Conservation (phyloP, 1,140 invertebrate genomes). For the Drosophila eugracilis region DNA sequence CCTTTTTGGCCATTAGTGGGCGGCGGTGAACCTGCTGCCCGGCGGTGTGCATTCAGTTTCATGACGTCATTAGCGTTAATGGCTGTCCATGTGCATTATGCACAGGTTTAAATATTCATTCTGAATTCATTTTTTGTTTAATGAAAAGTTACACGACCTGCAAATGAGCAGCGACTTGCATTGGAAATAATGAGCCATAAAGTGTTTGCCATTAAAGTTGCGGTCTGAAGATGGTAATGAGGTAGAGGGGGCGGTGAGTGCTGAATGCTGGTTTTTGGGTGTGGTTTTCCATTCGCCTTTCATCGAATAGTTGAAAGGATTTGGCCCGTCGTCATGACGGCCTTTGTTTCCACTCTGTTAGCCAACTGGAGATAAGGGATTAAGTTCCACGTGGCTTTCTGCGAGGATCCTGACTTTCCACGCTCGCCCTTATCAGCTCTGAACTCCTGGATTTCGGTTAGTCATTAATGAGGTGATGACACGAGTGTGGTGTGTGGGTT, state of each 20-base stretch:
- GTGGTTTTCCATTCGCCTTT: conserved; percentile 30
- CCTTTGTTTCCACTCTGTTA: conserved; percentile 30
- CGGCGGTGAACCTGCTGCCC: not conserved
- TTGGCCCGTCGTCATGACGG: conserved; percentile 31
- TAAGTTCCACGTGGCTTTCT: conserved; percentile 23
- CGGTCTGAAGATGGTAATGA: not conserved
- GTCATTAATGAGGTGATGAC: conserved; percentile 21
- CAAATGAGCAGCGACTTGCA: conserved; percentile 60
- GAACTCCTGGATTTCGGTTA: conserved; percentile 17
- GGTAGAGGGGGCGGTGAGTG: not conserved
- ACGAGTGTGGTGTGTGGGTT: not conserved
- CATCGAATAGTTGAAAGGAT: conserved; percentile 55
- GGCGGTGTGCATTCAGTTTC: conserved; percentile 65
- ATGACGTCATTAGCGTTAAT: conserved; percentile 78
- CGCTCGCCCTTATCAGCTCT: conserved; percentile 14
- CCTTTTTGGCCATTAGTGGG: not conserved
- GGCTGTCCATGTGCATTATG: conserved; percentile 67
- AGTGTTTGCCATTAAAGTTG: conserved; percentile 62
- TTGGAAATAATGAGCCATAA: conserved; percentile 73
- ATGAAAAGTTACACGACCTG: conserved; percentile 65
- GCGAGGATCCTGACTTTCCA: not conserved
- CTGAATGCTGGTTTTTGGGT: too few species aligned
- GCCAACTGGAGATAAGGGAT: conserved; percentile 29
- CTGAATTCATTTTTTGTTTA: conserved; percentile 54
- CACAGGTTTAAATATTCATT: conserved; percentile 68